Base-by-base conservation (phyloP, 2,113 vertebrate species). In the Pteruthius melanotis region DNA sequence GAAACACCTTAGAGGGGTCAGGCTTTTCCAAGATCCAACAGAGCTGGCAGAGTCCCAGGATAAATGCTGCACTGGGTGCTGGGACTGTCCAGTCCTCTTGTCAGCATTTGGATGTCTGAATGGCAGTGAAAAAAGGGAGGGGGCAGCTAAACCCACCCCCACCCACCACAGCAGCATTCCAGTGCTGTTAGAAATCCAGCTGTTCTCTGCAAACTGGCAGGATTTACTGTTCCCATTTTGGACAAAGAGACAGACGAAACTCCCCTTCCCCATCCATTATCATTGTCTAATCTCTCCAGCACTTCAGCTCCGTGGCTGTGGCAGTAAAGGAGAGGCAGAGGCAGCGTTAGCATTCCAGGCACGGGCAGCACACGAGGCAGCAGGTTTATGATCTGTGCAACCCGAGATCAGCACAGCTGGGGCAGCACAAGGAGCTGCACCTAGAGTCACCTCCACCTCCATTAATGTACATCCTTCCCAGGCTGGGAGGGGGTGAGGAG, bases 361-460 rank as follows among this genome's bases (percentile, higher is more conserved):
- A 97, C 83, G 28, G 1, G 8, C 66, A 9, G 56, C 52, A 27
- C 93, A 76, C 16, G 17, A 93, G 91, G 92, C 95, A 93, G 93
- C 84, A 86, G 89, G 93, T 94, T 95, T 89, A 70, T 89, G 95
- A 71, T 94, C 89, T 91, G 90, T 22, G 1, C 93, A 96, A 83
- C 91, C 87, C 23, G 17, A 87, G 84, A 92, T 79, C 89, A 91
- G 95, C 91, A 28, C 87, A 94, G 68, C 52, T 30, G 63, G 40
- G 91, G 88, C 89, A 74, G 79, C 94, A 89, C 71, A 0, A 92
- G 61, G 85, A 84, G 80, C 80, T 95, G 89, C 85, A 60, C 12
- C 0, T 52, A 83, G 83, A 90, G 76, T 65, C 39, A 2, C 68
- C 79, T 35, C 26, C 10, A 49, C 22, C 91, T 76, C 90, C 92